Evolutionary conservation across 2,888 invertebrate species (phyloP).

Genomic region (Scaptomyza tumidula): DNA sequence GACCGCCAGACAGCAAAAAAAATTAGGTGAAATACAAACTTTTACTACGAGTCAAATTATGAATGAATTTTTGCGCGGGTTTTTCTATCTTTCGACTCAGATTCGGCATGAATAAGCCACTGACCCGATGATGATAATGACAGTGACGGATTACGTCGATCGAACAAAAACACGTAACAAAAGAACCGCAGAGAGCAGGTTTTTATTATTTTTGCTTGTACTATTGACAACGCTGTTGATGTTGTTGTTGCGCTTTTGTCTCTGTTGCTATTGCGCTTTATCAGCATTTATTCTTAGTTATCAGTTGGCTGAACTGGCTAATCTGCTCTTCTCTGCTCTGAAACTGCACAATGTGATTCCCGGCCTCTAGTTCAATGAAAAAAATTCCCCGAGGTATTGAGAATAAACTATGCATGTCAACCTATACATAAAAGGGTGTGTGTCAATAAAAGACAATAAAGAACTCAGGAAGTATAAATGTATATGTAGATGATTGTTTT

Average conservation of each 20-base stretch:
- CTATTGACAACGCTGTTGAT: neutral
- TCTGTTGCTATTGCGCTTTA: conserved; percentile 17
- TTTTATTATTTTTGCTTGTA: neutral
- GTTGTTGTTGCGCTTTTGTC: conserved; percentile 8
- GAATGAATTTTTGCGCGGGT: conserved; percentile 20
- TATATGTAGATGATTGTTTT: neutral
- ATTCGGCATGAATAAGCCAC: conserved; percentile 20
- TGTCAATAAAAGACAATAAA: conserved; percentile 7
- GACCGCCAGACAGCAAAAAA: neutral
- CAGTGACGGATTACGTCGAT: conserved; percentile 9
- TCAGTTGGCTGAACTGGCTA: conserved; percentile 19
- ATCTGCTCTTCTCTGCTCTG: conserved; percentile 12
- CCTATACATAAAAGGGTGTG: conserved; percentile 11
- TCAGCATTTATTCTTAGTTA: conserved; percentile 20
- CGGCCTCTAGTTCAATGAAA: conserved; percentile 15
- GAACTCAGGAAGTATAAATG: conserved; percentile 1
- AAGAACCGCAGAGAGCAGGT: conserved; percentile 5
- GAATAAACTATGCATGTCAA: conserved; percentile 5
- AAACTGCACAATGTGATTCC: conserved; percentile 37
- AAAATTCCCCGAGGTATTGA: conserved; percentile 33
- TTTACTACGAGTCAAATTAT: conserved; percentile 15
- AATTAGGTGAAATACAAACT: conserved; percentile 6
- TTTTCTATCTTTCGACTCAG: conserved; percentile 3
- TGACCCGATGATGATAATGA: conserved; percentile 12
- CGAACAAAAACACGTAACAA: conserved; percentile 4